phyloP scores from a whole-genome alignment of 2,888 invertebrate species.

The Dichetophora obliterata region DNA sequence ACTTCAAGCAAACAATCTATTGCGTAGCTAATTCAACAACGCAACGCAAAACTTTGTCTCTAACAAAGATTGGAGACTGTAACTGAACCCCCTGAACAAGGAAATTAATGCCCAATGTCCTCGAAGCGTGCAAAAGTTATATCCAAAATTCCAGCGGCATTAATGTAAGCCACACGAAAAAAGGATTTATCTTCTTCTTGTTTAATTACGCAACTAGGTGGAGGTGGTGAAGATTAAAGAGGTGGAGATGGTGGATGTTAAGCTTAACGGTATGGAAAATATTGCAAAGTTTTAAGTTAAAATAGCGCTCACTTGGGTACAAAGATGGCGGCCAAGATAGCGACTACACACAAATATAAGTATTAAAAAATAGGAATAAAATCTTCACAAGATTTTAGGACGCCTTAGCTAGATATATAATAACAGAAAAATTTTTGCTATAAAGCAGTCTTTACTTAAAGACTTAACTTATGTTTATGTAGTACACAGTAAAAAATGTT shows the following conservation, averaged over 20 bases:
- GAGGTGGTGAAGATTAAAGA: no score
- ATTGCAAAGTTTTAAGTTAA: not conserved
- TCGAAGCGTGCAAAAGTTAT: not conserved
- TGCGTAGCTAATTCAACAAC: no score
- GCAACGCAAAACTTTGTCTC: not conserved
- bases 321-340: not conserved
- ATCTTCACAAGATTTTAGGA: conserved; percentile 8
- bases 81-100: not conserved
- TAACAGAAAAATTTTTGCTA: not conserved
- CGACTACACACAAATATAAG: not conserved
- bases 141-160: conserved; percentile 22
- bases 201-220: conserved; percentile 8
- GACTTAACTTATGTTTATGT: not conserved
- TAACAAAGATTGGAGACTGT: not conserved
- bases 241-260: not conserved
- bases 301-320: not conserved
- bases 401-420: not conserved
- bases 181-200: not conserved
- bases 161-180: conserved; percentile 17
- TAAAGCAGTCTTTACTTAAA: conserved; percentile 7
- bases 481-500: no score
- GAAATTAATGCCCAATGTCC: not conserved
- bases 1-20: no score
- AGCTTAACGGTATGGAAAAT: not conserved
- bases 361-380: not conserved